Base-by-base conservation (phyloP, 2,113 vertebrate species). In the Oreochromis aureus region DNA sequence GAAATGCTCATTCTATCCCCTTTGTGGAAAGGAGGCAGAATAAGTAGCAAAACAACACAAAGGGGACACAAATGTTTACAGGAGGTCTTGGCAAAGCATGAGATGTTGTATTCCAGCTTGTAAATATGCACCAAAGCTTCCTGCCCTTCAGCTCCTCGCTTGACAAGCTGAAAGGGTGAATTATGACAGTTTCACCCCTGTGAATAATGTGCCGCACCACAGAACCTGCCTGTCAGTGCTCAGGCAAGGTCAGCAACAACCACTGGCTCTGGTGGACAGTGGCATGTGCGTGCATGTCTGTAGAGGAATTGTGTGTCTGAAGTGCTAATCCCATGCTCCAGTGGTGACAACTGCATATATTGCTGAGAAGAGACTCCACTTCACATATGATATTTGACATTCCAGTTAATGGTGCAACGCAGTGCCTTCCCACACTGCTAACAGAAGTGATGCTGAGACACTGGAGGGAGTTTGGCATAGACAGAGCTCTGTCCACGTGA, bases 401-500 rank as follows among this genome's bases (percentile, higher is more conserved):
- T 95, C 76, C 84, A 86, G 90, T 90, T 93, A 95, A 95, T 93
- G 89, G 90, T 56, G 91, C 78, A 19, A 80, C 7, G 44, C 69
- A n/a, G 87, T 46, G 4, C 34, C 81, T 69, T 78, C 69, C 41
- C 76, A 80, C 69, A 55, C 32, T 27, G 61, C 22, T 58, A 86
- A 61, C 61, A 84, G n/a, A n/a, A 76, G 82, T 30, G 79, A 90
- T 59, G 27, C 78, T 6, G 54, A 82, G n/a, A 36, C 56, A 10
- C 82, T 39, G 58, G 15, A 85, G 85, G 54, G 55, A 86, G 82
- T 30, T 78, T 19, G 44, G 4, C 10, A 81, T 79, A 53, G 24
- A 41, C 54, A 44, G 15, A 81, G 36, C 71, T 76, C 44, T 32
- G 46, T 46, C 24, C 55, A 58, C 81, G 89, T 86, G 58, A 79